Evolutionary conservation across 2,888 invertebrate species (phyloP).

Genomic region (Sminthurinus aureus): DNA sequence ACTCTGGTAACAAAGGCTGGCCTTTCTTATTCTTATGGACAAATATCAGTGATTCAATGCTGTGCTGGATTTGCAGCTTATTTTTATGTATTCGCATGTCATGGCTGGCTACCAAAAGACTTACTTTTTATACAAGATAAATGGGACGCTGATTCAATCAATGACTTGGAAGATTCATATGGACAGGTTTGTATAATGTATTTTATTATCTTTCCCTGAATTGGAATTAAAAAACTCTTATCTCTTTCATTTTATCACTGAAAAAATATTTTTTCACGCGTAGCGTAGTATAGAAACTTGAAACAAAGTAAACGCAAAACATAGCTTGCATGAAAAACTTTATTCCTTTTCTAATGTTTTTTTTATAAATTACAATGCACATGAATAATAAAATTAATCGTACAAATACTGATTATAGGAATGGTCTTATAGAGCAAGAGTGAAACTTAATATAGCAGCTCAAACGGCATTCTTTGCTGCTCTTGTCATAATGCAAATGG

Average conservation of each 20-base stretch:
- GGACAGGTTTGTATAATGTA: conserved; percentile 62
- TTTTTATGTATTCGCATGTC: conserved; percentile 67
- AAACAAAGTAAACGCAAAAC: no score
- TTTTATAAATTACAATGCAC: no score
- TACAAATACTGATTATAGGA: background rate
- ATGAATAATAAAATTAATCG: no score
- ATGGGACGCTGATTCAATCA: conserved; percentile 66
- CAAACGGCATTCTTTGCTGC: conserved; percentile 53
- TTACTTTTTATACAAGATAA: conserved; percentile 65
- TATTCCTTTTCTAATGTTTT: no score
- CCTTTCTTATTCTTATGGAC: conserved; percentile 49
- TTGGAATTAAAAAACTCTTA: no score
- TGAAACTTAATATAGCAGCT: conserved; percentile 41
- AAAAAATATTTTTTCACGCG: no score
- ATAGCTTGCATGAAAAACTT: no score
- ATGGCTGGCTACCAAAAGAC: conserved; percentile 66
- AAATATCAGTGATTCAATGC: conserved; percentile 64
- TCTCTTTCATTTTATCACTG: no score
- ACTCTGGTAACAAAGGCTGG: conserved; percentile 43
- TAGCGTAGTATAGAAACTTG: no score
- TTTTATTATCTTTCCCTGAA: background rate
- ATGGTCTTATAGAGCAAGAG: conserved; percentile 41
- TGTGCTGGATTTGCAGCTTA: conserved; percentile 68
- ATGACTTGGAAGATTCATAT: conserved; percentile 66
- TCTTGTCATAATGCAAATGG: conserved; percentile 50